These are phyloP conservation scores for Pangasius djambal DNA, from an alignment of 2,797 vertebrate genomes.

Conservation along the genomic window DNA sequence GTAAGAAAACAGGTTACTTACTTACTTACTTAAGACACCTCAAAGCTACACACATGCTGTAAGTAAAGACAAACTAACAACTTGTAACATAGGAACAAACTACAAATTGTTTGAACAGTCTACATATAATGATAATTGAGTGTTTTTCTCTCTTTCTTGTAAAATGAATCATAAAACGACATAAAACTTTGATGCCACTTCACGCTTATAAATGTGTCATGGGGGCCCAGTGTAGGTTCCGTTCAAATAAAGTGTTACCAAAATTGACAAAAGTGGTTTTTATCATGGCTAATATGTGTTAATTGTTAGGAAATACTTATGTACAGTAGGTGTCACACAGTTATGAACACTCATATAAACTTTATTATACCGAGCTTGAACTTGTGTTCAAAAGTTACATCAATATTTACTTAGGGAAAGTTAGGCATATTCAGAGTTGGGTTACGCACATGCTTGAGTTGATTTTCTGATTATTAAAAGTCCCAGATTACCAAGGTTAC, in stretches of 20 bases:
- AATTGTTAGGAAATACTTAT: background rate
- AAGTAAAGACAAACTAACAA: background rate
- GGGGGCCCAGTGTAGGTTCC: too few species aligned
- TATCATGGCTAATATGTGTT: background rate
- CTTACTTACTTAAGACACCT: background rate
- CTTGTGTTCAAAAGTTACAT: background rate
- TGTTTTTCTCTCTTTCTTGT: too few species aligned
- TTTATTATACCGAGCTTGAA: background rate
- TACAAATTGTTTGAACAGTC: too few species aligned
- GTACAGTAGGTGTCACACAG: too few species aligned
- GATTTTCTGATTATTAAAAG: background rate
- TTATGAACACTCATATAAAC: too few species aligned
- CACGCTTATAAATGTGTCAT: background rate
- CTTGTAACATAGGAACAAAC: background rate
- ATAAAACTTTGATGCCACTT: background rate
- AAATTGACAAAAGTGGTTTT: background rate
- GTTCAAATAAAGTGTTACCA: background rate
- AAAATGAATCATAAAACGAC: background rate
- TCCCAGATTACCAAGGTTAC: background rate
- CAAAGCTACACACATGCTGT: background rate
- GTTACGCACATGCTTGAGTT: background rate
- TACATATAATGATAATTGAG: too few species aligned
- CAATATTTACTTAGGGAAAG: background rate
- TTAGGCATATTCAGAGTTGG: background rate
- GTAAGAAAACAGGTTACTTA: background rate